Percentiles rank a stretch among this genome's conserved stretches.
Evolutionary conservation across 2,113 vertebrate species (phyloP).

Genomic region (Eclectus roratus): DNA sequence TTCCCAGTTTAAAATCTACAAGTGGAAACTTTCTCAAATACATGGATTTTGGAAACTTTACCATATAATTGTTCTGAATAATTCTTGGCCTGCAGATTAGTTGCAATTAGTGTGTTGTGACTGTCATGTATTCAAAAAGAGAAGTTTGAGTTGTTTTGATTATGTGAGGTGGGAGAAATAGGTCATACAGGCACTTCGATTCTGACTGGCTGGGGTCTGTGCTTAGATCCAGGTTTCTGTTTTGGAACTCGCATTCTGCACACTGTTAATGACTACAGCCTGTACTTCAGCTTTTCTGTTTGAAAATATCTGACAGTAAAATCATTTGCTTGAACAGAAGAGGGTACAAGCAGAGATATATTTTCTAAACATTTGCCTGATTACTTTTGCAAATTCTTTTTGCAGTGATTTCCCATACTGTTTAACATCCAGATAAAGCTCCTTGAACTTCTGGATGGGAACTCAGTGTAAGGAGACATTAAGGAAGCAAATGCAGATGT

Average conservation of each 20-base stretch:
- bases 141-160: not conserved
- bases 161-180: not conserved
- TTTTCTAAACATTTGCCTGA: not conserved
- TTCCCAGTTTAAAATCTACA: not conserved
- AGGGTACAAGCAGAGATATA: not conserved
- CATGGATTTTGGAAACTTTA: not conserved
- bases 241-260: not conserved
- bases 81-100: not conserved
- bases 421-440: not conserved
- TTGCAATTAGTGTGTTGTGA: slow-evolving; percentile 4
- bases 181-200: not conserved
- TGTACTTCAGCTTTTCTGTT: not conserved
- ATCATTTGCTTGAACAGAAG: not conserved
- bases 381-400: slow-evolving; percentile 33
- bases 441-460: not conserved
- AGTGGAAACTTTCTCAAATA: not conserved
- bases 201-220: not conserved
- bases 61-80: not conserved
- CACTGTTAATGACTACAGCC: not conserved
- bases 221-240: not conserved
- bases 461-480: not conserved
- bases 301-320: not conserved
- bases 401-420: not conserved
- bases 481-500: not conserved
- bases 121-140: not conserved